These are phyloP conservation scores for Antrozous pallidus DNA, from an alignment of 2,797 vertebrate genomes.

Conservation along the genomic window DNA sequence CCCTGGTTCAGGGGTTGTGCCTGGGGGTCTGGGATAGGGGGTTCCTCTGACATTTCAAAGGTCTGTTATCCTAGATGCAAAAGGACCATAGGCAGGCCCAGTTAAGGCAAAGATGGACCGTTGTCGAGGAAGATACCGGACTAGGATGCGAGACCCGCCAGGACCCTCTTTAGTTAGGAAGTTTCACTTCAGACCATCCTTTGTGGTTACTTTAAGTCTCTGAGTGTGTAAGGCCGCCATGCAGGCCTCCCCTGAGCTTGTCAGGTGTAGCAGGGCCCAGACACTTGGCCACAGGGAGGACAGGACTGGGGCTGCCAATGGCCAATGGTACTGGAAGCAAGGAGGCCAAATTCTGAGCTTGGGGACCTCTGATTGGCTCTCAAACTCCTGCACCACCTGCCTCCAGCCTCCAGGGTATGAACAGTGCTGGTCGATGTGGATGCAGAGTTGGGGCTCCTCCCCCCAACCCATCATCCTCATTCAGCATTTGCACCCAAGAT, in stretches of 20 bases:
- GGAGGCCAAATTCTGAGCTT: background rate
- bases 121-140: no score
- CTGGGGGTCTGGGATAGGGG: no score
- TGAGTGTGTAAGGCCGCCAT: no score
- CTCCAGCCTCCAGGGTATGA: background rate
- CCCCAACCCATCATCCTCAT: background rate
- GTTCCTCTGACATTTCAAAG: background rate
- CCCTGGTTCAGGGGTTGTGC: no score
- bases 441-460: background rate
- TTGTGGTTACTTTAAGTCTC: no score
- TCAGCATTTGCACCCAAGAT: background rate
- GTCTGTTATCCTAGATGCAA: background rate
- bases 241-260: no score
- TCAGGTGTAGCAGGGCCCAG: background rate
- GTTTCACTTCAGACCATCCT: no score
- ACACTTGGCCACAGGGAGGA: background rate
- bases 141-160: no score
- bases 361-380: background rate
- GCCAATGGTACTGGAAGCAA: fast-evolving
- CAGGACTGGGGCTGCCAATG: background rate
- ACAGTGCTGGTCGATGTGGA: fast-evolving
- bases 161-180: no score
- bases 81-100: background rate
- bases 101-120: no score
- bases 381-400: background rate